phyloP scores from a whole-genome alignment of 2,888 invertebrate species.

The Phyllotreta cruciferae region DNA sequence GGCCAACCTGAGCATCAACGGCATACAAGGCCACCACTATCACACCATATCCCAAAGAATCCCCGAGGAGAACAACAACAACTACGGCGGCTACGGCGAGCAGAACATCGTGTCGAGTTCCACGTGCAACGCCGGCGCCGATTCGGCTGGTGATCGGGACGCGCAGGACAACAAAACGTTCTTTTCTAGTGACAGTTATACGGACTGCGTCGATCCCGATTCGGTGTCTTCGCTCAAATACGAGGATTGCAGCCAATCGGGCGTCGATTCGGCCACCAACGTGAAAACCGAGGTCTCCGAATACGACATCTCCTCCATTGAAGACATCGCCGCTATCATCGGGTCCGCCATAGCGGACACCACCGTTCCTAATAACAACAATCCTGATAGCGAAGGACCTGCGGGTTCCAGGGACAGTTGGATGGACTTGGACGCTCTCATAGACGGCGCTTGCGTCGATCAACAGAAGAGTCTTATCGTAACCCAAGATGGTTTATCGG shows the following conservation, averaged over 20 bases:
- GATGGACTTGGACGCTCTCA: slow-evolving; percentile 90
- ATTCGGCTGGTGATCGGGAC: slow-evolving; percentile 63
- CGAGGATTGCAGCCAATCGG: slow-evolving; percentile 66
- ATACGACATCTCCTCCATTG: slow-evolving; percentile 78
- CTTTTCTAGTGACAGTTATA: slow-evolving; percentile 63
- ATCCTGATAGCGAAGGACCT: slow-evolving; percentile 71
- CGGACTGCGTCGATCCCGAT: slow-evolving; percentile 62
- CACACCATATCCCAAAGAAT: slow-evolving; percentile 82
- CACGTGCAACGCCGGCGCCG: slow-evolving; percentile 66
- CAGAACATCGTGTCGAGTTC: slow-evolving; percentile 79
- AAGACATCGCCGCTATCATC: slow-evolving; percentile 85
- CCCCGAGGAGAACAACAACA: slow-evolving; percentile 77
- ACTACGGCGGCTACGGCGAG: slow-evolving; percentile 64
- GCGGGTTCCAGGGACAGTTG: slow-evolving; percentile 81
- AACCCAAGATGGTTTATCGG: slow-evolving; percentile 71
- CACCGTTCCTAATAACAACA: slow-evolving; percentile 77
- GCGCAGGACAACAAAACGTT: slow-evolving; percentile 56
- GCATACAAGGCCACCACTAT: slow-evolving; percentile 86
- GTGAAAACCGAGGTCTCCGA: slow-evolving; percentile 65
- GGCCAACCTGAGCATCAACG: slow-evolving; percentile 85
- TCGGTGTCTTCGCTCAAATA: slow-evolving; percentile 65
- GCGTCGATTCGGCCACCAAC: slow-evolving; percentile 59
- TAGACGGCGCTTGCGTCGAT: slow-evolving; percentile 79
- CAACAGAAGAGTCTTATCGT: slow-evolving; percentile 71
- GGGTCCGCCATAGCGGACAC: slow-evolving; percentile 90